phyloP scores from a whole-genome alignment of 2,888 invertebrate genomes.

The Netelia virgata region DNA sequence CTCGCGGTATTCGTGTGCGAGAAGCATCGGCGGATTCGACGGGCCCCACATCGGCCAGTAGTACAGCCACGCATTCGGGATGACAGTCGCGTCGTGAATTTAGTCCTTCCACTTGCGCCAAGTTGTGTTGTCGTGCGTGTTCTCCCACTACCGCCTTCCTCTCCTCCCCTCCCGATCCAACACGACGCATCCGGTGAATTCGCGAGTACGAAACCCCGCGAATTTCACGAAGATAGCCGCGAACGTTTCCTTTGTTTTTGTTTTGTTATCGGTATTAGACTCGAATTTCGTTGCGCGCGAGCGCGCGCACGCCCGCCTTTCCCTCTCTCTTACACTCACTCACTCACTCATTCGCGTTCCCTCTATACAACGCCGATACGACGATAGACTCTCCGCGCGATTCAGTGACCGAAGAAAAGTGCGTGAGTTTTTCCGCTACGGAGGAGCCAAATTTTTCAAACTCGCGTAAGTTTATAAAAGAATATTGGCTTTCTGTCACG shows the following conservation, averaged over 20 bases:
- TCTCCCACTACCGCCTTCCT: not conserved
- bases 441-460: not conserved
- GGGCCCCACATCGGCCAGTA: slow-evolving; percentile 61
- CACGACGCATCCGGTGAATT: not conserved
- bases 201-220: not conserved
- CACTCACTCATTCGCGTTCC: no score
- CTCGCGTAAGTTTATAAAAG: slow-evolving; percentile 8
- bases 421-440: not conserved
- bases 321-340: no score
- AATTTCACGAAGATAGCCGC: not conserved
- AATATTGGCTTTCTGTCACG: no score
- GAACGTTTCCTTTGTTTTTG: not conserved
- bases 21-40: slow-evolving; percentile 34
- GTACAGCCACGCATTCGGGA: slow-evolving; percentile 65
- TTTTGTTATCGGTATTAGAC: not conserved
- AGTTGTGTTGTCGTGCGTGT: slow-evolving; percentile 23
- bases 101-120: slow-evolving; percentile 65
- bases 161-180: not conserved
- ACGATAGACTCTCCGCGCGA: not conserved
- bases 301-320: not conserved
- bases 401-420: not conserved
- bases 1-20: slow-evolving; percentile 28
- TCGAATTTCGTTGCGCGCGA: not conserved
- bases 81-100: slow-evolving; percentile 69
- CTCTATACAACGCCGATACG: no score